Conservation (phyloP, 2,113 vertebrate genomes). For the Lophura nycthemera region DNA sequence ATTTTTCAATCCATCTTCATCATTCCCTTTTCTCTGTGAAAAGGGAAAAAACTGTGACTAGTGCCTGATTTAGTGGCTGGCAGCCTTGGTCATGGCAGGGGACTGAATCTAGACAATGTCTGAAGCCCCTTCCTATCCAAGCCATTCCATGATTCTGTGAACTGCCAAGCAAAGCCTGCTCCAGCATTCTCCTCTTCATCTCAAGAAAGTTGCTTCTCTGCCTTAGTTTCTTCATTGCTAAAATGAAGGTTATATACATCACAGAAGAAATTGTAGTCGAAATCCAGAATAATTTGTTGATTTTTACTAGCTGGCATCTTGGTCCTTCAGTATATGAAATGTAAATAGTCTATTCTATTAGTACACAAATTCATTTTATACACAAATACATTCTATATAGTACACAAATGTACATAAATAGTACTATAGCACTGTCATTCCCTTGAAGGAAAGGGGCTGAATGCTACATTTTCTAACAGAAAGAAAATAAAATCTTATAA, state of each 20-base stretch:
- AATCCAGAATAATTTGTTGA: neutral
- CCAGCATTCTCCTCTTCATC: neutral
- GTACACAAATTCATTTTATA: too few species aligned
- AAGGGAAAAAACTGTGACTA: neutral
- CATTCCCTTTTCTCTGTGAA: neutral
- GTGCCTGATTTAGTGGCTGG: too few species aligned
- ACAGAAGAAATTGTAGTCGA: neutral
- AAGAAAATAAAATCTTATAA: neutral
- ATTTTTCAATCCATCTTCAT: neutral
- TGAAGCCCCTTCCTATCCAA: too few species aligned
- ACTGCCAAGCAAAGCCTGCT: accelerated
- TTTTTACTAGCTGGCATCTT: neutral
- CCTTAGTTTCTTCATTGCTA: neutral
- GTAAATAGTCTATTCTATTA: accelerated
- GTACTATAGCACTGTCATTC: neutral
- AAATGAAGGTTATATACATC: neutral
- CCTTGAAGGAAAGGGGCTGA: neutral
- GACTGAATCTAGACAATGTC: too few species aligned
- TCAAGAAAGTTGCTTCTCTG: neutral
- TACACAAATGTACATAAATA: too few species aligned
- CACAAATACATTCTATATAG: too few species aligned
- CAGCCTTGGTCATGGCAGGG: too few species aligned
- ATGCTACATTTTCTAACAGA: neutral
- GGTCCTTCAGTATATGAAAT: neutral
- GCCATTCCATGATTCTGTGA: too few species aligned